phyloP scores from a whole-genome alignment of 2,888 invertebrate species.

The Dorcus parallelipipedus region DNA sequence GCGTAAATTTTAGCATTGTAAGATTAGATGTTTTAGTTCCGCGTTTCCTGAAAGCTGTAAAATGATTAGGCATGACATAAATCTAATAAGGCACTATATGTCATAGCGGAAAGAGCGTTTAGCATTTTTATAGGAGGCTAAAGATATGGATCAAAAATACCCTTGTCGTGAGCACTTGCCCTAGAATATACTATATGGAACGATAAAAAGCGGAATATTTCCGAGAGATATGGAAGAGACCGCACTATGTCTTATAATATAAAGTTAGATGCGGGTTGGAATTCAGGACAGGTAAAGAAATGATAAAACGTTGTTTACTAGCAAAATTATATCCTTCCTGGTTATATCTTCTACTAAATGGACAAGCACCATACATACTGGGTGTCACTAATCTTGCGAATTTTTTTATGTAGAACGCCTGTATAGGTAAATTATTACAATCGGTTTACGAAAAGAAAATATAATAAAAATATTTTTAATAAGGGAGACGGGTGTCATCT shows the following conservation, averaged over 20 bases:
- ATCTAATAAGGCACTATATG: constrained; percentile 29
- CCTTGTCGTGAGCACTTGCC: constrained; percentile 33
- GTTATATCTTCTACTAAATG: too few species aligned
- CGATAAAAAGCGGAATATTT: constrained; percentile 32
- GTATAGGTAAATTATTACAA: too few species aligned
- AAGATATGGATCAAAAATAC: constrained; percentile 35
- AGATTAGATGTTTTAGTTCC: too few species aligned
- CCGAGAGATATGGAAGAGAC: constrained; percentile 26
- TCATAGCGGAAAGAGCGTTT: constrained; percentile 27
- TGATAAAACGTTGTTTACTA: not conserved
- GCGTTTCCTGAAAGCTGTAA: too few species aligned
- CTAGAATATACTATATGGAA: constrained; percentile 31
- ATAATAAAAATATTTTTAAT: too few species aligned
- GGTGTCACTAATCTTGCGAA: too few species aligned
- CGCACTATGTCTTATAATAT: constrained; percentile 10
- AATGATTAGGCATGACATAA: constrained; percentile 22
- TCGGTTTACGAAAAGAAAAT: too few species aligned
- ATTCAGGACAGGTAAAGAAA: not conserved
- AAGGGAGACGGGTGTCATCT: too few species aligned
- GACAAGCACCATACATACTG: too few species aligned
- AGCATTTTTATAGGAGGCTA: constrained; percentile 34
- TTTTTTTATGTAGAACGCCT: too few species aligned
- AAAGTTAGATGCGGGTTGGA: not conserved
- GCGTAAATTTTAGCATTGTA: too few species aligned
- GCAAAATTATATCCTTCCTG: too few species aligned